Percentiles rank a stretch among this genome's conserved stretches.
Evolutionary conservation across 92 coral and sea anemone genomes (phyloP).

Genomic region (Isaurus tuberculatus): DNA sequence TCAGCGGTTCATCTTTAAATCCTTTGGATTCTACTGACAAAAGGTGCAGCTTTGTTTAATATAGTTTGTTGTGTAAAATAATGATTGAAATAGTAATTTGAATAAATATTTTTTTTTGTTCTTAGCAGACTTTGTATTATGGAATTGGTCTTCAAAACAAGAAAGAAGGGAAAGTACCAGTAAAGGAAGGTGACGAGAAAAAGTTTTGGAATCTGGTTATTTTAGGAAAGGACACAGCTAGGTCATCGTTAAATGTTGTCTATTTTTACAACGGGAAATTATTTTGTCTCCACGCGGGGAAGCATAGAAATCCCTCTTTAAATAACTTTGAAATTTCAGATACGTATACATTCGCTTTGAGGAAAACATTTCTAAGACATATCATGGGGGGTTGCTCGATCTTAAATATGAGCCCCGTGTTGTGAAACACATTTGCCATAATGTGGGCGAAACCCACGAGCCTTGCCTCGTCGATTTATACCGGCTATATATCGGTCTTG

Average conservation of each 20-base stretch:
- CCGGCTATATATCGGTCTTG: slow-evolving; percentile 57
- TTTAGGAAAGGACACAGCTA: too few relatives aligned
- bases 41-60: too few relatives aligned
- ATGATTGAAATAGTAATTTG: too few relatives aligned
- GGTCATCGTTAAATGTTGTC: not conserved
- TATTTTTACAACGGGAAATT: slow-evolving; percentile 2
- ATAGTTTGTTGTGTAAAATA: too few relatives aligned
- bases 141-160: too few relatives aligned
- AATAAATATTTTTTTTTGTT: too few relatives aligned
- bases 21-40: too few relatives aligned
- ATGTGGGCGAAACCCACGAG: slow-evolving; percentile 41
- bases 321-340: slow-evolving; percentile 40
- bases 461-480: slow-evolving; percentile 55
- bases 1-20: too few relatives aligned
- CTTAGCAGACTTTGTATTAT: too few relatives aligned
- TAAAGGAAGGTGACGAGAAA: too few relatives aligned
- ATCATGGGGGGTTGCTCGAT: slow-evolving; percentile 58
- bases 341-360: slow-evolving; percentile 44
- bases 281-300: slow-evolving; percentile 29
- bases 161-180: too few relatives aligned
- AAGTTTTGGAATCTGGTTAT: too few relatives aligned
- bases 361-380: slow-evolving; percentile 51
- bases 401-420: slow-evolving; percentile 56
- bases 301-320: slow-evolving; percentile 19
- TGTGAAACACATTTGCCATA: slow-evolving; percentile 59